Percentiles rank a stretch among this genome's conserved stretches.
phyloP scores from a whole-genome alignment of 2,797 vertebrate genomes.

The Streptopelia turtur region DNA sequence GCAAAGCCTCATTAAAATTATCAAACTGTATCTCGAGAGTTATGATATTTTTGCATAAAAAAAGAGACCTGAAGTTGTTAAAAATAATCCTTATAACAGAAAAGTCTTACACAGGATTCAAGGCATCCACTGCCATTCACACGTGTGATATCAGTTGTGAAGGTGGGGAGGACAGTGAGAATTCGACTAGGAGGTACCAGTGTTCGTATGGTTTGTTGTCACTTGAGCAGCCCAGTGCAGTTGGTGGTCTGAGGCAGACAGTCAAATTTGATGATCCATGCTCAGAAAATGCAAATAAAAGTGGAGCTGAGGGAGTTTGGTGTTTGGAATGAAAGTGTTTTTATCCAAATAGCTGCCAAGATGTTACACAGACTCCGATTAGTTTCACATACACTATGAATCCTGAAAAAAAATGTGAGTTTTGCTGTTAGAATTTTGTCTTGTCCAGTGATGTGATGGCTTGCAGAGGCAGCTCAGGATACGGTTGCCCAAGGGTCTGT shows the following conservation, averaged over 20 bases:
- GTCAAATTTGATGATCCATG: not conserved
- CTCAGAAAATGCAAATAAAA: not conserved
- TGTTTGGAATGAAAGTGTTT: not conserved
- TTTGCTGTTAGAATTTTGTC: not conserved
- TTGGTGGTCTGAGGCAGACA: not conserved
- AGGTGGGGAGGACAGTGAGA: not conserved
- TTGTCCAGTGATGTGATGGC: not conserved
- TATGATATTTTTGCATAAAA: not conserved
- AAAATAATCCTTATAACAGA: not conserved
- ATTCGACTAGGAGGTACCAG: not conserved
- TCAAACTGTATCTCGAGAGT: not conserved
- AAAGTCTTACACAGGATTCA: not conserved
- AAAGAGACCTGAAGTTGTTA: not conserved
- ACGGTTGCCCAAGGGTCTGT: not conserved
- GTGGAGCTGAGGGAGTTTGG: not conserved
- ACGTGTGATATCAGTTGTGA: fast-evolving
- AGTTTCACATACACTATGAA: not conserved
- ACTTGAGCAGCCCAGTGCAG: not conserved
- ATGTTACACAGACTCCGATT: not conserved
- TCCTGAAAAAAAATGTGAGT: not conserved
- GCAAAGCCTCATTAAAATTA: constrained; percentile 61
- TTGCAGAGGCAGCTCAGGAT: not conserved
- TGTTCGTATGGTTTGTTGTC: not conserved
- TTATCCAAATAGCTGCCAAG: not conserved
- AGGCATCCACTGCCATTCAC: not conserved